Conservation (phyloP, 2,113 vertebrate genomes). For the Semnornis frantzii region DNA sequence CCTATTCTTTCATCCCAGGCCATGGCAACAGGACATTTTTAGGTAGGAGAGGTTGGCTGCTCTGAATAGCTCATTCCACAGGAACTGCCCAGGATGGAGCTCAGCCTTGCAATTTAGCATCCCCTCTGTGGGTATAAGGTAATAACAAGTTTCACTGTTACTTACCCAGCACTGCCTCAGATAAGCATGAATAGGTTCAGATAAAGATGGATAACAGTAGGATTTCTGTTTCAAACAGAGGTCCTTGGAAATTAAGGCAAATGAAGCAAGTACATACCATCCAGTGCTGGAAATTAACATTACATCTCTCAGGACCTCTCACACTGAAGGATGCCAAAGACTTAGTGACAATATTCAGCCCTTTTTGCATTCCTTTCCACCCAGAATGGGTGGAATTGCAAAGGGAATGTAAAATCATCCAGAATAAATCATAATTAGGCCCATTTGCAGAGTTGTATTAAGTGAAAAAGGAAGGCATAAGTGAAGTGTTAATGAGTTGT, state of each 20-base stretch:
- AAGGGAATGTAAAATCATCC: neutral
- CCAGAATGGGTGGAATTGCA: neutral
- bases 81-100: conserved; percentile 5
- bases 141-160: neutral
- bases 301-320: neutral
- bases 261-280: neutral
- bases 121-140: neutral
- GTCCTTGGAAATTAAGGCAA: neutral
- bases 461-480: neutral
- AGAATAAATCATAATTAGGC: neutral
- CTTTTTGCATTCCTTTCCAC: neutral
- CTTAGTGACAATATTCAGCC: neutral
- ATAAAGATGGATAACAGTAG: neutral
- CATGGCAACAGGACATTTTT: conserved; percentile 28
- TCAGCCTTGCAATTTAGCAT: conserved; percentile 29
- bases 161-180: neutral
- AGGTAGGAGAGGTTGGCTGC: neutral
- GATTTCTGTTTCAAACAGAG: neutral
- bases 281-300: neutral
- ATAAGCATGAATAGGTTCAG: neutral
- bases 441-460: neutral
- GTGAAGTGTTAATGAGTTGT: neutral
- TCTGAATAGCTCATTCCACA: conserved; percentile 41
- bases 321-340: neutral
- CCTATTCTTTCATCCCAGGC: neutral